Evolutionary conservation across 2,888 invertebrate species (phyloP).

Genomic region (Candidula unifasciata): DNA sequence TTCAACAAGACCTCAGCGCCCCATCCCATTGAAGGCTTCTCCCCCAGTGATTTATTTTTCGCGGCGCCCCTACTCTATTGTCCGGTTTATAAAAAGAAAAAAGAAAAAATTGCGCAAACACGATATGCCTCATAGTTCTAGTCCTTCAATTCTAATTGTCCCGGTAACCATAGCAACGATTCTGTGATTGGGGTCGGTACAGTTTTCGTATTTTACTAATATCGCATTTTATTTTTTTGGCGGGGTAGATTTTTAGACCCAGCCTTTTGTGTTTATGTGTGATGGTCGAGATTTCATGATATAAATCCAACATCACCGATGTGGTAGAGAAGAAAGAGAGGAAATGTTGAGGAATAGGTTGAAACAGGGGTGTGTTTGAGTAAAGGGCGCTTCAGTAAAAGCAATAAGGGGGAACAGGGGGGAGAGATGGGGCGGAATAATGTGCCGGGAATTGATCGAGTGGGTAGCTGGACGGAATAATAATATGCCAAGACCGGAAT

Average conservation of each 20-base stretch:
- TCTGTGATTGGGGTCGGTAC: conserved; percentile 56
- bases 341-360: neutral
- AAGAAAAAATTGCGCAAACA: conserved; percentile 23
- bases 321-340: neutral
- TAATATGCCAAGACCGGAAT: conserved; percentile 50
- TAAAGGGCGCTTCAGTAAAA: neutral
- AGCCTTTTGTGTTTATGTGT: neutral
- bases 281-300: neutral
- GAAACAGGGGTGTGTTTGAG: neutral
- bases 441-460: conserved; percentile 33
- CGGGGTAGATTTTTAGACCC: neutral
- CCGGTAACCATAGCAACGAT: conserved; percentile 53
- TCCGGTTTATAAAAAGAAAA: conserved; percentile 3
- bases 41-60: no score
- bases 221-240: conserved; percentile 54
- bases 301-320: conserved; percentile 11
- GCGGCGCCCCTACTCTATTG: no score
- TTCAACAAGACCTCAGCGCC: no score
- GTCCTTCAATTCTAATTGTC: conserved; percentile 56
- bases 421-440: neutral
- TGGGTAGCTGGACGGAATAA: conserved; percentile 43
- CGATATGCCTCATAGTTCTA: conserved; percentile 39
- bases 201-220: conserved; percentile 57
- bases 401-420: neutral
- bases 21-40: no score